Evolutionary conservation across 1,140 invertebrate genomes (phyloP).

Genomic region (Meloidogyne floridensis): DNA sequence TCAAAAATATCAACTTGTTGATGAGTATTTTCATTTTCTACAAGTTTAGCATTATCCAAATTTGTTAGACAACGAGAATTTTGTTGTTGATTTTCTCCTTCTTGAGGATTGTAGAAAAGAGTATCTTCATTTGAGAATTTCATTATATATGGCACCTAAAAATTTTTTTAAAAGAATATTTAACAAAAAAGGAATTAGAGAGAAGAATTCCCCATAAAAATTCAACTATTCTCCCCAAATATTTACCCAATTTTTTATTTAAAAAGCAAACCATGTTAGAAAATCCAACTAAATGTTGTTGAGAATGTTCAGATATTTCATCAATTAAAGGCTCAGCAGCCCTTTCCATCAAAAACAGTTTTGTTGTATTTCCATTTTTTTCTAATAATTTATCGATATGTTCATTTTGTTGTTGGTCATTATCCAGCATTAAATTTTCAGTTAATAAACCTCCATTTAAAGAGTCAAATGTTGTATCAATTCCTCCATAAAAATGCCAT

Average conservation of each 20-base stretch:
- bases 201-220: no score
- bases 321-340: neutral
- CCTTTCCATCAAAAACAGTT: neutral
- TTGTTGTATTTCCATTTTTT: neutral
- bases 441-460: conserved; percentile 4
- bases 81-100: neutral
- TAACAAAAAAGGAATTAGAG: no score
- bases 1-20: neutral
- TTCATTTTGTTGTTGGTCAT: conserved; percentile 2
- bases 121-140: neutral
- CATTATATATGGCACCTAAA: conserved; percentile 1
- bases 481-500: conserved; percentile 6
- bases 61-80: neutral
- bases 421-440: neutral
- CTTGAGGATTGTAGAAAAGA: neutral
- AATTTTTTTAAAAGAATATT: neutral
- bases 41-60: neutral
- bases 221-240: no score
- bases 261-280: neutral
- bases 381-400: neutral
- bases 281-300: neutral
- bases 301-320: neutral
- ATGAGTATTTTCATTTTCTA: neutral
- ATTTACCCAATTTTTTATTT: neutral
- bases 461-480: neutral